phyloP scores from a whole-genome alignment of 2,113 vertebrate species.

The Carassius carassius region DNA sequence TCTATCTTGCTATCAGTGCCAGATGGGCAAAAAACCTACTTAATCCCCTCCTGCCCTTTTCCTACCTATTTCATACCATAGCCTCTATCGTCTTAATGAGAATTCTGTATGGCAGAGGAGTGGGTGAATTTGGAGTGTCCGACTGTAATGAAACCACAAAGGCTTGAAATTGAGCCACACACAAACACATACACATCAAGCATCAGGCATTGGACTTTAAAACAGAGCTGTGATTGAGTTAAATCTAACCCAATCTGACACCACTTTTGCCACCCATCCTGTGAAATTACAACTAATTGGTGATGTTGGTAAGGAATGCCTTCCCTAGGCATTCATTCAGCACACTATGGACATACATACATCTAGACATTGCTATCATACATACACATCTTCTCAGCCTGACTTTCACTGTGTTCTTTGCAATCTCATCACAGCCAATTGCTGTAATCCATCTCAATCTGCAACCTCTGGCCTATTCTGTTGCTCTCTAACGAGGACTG shows the following conservation, averaged over 20 bases:
- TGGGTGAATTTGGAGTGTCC: slow-evolving; percentile 17
- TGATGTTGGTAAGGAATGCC: slow-evolving; percentile 36
- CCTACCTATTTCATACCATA: slow-evolving; percentile 23
- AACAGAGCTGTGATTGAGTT: slow-evolving; percentile 53
- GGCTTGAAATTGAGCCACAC: slow-evolving; percentile 39
- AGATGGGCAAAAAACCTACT: slow-evolving; percentile 5
- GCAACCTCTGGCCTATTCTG: slow-evolving; percentile 39
- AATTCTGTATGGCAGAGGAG: slow-evolving; percentile 32
- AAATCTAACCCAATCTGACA: slow-evolving; percentile 54
- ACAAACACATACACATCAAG: slow-evolving; percentile 11
- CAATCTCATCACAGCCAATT: slow-evolving; percentile 40
- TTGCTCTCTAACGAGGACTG: slow-evolving; percentile 30
- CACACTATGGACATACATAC: slow-evolving; percentile 4
- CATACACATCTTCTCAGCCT: slow-evolving; percentile 7
- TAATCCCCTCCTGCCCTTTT: slow-evolving; percentile 6
- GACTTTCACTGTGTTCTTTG: slow-evolving; percentile 16
- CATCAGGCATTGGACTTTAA: slow-evolving; percentile 46
- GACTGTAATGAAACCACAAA: slow-evolving; percentile 50
- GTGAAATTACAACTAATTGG: slow-evolving; percentile 53
- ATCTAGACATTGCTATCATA: background rate
- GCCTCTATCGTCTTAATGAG: slow-evolving; percentile 27
- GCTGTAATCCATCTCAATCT: slow-evolving; percentile 49
- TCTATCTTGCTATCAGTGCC: background rate
- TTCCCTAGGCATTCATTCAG: background rate
- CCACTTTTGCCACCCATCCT: slow-evolving; percentile 43